A percentile compares a stretch with the other conserved stretches of the same genome.
These are phyloP conservation scores for Meta bourneti DNA, from an alignment of 2,888 invertebrate species.

Conservation along the genomic window DNA sequence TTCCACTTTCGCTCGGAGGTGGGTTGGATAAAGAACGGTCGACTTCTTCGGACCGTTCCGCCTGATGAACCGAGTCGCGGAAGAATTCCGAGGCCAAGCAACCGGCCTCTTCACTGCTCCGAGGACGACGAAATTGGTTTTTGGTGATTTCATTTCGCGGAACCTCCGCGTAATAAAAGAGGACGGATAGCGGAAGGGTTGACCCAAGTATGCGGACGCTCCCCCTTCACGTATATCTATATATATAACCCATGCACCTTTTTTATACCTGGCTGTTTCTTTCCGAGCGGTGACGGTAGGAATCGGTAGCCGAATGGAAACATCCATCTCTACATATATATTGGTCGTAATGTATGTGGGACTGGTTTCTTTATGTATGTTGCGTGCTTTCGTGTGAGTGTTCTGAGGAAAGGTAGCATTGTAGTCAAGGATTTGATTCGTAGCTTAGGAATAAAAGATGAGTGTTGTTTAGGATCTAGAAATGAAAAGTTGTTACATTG, in stretches of 20 bases:
- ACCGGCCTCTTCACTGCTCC: slow-evolving; percentile 59
- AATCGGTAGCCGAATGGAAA: neutral
- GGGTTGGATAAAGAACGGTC: slow-evolving; percentile 65
- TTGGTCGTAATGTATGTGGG: neutral
- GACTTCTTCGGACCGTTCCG: slow-evolving; percentile 62
- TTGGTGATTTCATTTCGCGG: slow-evolving; percentile 75
- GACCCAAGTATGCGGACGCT: slow-evolving; percentile 32
- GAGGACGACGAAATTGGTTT: slow-evolving; percentile 75
- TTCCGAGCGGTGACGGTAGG: neutral
- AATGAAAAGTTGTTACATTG: no score
- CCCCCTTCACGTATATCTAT: neutral
- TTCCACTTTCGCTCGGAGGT: slow-evolving; percentile 36
- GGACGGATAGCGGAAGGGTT: slow-evolving; percentile 44
- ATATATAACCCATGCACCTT: neutral
- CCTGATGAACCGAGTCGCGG: slow-evolving; percentile 64
- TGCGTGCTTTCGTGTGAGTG: neutral
- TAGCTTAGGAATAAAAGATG: no score
- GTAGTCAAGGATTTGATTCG: no score
- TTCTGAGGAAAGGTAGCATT: no score
- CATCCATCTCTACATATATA: neutral
- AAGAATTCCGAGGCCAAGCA: slow-evolving; percentile 61
- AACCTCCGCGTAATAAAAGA: slow-evolving; percentile 69
- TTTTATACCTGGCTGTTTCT: neutral
- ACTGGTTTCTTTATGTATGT: neutral
- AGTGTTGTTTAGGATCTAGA: no score